Base-by-base conservation (phyloP, 1,140 invertebrate species). In the Drosophila santomea region DNA sequence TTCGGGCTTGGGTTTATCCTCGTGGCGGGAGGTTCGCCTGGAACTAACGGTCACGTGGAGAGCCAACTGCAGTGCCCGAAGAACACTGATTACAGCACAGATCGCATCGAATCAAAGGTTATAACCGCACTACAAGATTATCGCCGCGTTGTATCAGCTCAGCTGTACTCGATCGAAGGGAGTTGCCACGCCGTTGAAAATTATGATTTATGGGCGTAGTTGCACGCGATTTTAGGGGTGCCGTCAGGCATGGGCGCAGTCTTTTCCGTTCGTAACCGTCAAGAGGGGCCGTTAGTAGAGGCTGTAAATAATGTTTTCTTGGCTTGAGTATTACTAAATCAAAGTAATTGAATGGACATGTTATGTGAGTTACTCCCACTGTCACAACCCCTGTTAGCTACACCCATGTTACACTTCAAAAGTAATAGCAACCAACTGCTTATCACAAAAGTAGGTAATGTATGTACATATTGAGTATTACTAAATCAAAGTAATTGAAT, bases 61-160 rank as follows among this genome's bases (percentile, higher is more conserved):
- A 11, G 17, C 5, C 39, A 48, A 57, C 32, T 48, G 64, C 51
- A 43, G 52, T 38, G 14, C 15, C 20, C 43, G 17, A 20, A 58
- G 36, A 39, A 71, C 43, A 17, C 45, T 57, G 72, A 74, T 74
- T 74, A 74, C 45, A 32, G 25, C 63, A 74, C 38, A 74, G 58
- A 74, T 74, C 51, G 50, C 7, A 35, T 32, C 28, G 20, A 51
- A 64, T 64, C 60, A 73, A 43, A 56, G 52, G 59, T 63, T 61
- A 44, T 71, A 56, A 44, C 52, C 48, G 14, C 60, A 38, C 52
- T 48, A 15, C 32, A 17, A 38, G 58, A 74, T 74, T 64, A 74
- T 74, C 68, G 59, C 51, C 23, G 35, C 36, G 39, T 50, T 8
- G 55, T 52, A 56, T 71, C 60, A 58, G 20, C 20, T 17, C 20